These are phyloP conservation scores for Netelia inedita DNA, from an alignment of 2,888 invertebrate genomes.

Conservation along the genomic window DNA sequence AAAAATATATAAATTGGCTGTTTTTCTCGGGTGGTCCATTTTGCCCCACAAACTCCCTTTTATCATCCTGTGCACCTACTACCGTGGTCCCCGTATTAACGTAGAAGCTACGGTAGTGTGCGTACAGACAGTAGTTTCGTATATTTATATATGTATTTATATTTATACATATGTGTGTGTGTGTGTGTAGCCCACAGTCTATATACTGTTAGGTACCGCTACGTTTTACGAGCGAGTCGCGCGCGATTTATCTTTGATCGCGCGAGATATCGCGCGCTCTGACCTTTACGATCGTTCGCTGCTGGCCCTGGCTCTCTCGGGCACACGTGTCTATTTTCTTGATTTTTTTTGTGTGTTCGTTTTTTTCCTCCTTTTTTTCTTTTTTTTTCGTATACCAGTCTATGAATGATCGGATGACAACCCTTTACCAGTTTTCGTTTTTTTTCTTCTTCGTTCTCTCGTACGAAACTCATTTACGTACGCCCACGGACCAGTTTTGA, in stretches of 20 bases:
- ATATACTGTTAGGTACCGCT: constrained; percentile 66
- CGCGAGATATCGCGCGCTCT: constrained; percentile 68
- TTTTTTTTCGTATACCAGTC: not conserved
- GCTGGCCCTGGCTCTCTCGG: constrained; percentile 39
- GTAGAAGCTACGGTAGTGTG: constrained; percentile 19
- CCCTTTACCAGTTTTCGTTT: no score
- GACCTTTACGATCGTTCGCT: constrained; percentile 68
- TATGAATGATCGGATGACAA: no score
- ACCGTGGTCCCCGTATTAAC: constrained; percentile 45
- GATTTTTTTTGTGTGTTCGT: constrained; percentile 18
- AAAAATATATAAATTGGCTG: not conserved
- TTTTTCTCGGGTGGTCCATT: not conserved
- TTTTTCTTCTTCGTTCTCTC: no score
- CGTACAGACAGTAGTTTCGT: not conserved
- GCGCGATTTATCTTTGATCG: constrained; percentile 71
- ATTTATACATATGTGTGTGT: constrained; percentile 6
- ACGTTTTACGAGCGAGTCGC: constrained; percentile 70
- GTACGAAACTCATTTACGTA: no score
- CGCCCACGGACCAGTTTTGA: no score
- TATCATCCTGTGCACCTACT: constrained; percentile 7
- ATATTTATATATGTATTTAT: not conserved
- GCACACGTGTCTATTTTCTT: constrained; percentile 44
- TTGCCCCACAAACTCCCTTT: not conserved
- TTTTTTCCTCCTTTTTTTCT: not conserved
- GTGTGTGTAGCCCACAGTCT: constrained; percentile 43